A percentile compares a stretch with the other conserved stretches of the same genome.
Conservation (phyloP, 2,113 vertebrate species). For the Misgurnus anguillicaudatus region DNA sequence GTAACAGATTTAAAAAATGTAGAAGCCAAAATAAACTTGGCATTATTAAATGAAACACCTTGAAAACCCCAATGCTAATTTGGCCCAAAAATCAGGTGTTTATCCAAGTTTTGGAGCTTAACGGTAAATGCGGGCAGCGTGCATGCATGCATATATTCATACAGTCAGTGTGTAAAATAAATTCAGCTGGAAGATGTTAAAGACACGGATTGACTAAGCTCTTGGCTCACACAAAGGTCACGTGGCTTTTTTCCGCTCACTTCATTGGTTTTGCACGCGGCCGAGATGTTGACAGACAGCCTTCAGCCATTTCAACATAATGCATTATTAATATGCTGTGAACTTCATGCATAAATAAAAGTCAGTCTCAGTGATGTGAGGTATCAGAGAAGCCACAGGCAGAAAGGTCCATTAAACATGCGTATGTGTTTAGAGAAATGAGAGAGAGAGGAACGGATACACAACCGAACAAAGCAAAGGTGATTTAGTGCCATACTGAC, state of each 20-base stretch:
- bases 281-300: background rate
- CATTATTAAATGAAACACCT: background rate
- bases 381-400: conserved; percentile 1
- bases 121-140: background rate
- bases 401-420: background rate
- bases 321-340: conserved; percentile 37
- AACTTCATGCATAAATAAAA: conserved; percentile 27
- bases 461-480: conserved; percentile 78
- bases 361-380: conserved; percentile 1
- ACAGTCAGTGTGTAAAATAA: background rate
- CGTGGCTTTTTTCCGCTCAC: background rate
- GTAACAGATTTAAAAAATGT: background rate
- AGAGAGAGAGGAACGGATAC: conserved; percentile 54
- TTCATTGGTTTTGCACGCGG: background rate
- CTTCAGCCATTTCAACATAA: conserved; percentile 24
- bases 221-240: conserved; percentile 11
- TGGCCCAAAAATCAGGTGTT: background rate
- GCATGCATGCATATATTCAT: background rate
- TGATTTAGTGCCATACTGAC: conserved; percentile 98
- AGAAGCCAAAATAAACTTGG: background rate
- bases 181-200: background rate
- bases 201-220: background rate
- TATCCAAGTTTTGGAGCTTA: background rate
- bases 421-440: conserved; percentile 42
- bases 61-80: background rate